These are phyloP conservation scores for Notarius quadriscutis DNA, from an alignment of 2,113 vertebrate genomes.

Conservation along the genomic window DNA sequence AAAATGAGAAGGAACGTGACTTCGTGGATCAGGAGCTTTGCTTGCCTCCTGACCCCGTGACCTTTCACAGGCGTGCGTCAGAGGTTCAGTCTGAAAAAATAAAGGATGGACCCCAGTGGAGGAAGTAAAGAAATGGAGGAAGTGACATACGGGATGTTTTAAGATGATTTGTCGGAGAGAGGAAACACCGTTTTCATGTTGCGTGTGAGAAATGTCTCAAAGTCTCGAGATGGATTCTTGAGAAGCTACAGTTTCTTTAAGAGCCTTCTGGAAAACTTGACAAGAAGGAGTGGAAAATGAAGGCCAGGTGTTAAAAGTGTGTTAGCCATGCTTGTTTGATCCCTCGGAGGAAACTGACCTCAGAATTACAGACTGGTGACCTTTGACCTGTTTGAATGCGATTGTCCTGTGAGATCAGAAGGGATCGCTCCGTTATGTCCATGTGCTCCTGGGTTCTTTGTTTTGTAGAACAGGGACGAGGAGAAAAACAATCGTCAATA, in stretches of 20 bases:
- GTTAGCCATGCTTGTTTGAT: constrained; percentile 17
- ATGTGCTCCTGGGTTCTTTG: not conserved
- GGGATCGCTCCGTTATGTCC: not conserved
- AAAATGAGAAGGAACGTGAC: not conserved
- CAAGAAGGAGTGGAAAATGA: not conserved
- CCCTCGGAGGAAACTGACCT: not conserved
- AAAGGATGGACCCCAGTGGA: constrained; percentile 31
- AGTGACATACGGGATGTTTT: not conserved
- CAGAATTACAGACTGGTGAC: not conserved
- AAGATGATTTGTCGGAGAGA: constrained; percentile 3
- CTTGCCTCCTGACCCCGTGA: constrained; percentile 11
- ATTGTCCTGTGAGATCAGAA: constrained; percentile 1
- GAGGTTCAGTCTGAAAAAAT: not conserved
- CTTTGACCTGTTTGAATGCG: constrained; percentile 11
- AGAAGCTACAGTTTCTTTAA: not conserved
- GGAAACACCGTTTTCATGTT: not conserved
- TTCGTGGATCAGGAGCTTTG: not conserved
- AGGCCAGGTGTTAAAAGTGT: not conserved
- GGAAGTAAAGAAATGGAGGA: constrained; percentile 22
- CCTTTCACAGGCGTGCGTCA: not conserved
- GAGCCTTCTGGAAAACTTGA: constrained; percentile 1
- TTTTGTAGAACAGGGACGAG: not conserved
- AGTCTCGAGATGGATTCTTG: not conserved
- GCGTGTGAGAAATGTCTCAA: constrained; percentile 20
- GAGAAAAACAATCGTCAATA: not conserved